Evolutionary conservation across 1,140 invertebrate genomes (phyloP).

Genomic region (Macrosteles quadrilineatus): DNA sequence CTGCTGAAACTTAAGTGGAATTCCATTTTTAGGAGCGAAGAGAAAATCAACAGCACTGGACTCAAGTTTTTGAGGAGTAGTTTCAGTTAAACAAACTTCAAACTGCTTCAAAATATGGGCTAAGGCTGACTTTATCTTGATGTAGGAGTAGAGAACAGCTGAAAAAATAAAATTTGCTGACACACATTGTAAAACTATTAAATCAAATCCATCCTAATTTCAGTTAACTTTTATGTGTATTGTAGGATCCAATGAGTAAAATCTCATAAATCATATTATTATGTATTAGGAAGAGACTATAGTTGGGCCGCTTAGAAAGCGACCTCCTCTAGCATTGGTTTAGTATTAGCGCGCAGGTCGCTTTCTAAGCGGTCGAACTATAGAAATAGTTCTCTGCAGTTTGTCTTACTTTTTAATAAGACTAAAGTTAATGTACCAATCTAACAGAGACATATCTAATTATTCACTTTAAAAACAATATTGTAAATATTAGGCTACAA

Average conservation of each 20-base stretch:
- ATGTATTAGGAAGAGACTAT: background rate
- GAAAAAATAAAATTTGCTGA: background rate
- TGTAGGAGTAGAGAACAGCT: constrained; percentile 7
- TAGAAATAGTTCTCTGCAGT: background rate
- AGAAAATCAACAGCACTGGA: background rate
- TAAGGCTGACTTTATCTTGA: background rate
- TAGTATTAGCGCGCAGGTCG: too few species aligned
- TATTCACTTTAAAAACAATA: too few species aligned
- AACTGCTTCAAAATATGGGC: background rate
- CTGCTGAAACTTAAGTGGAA: background rate
- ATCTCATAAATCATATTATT: background rate
- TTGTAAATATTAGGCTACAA: too few species aligned
- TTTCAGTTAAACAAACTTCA: background rate
- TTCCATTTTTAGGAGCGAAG: background rate
- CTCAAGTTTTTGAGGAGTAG: background rate
- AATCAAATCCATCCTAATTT: background rate
- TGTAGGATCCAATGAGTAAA: background rate
- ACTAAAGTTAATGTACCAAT: too few species aligned
- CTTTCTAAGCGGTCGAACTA: too few species aligned
- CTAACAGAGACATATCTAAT: too few species aligned
- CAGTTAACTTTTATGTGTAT: background rate
- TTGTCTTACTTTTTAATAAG: background rate
- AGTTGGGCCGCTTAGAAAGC: too few species aligned
- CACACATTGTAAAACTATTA: background rate
- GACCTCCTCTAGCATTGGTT: too few species aligned